Evolutionary conservation across 1,140 invertebrate genomes (phyloP).

Genomic region (Drosophila subpulchrella): DNA sequence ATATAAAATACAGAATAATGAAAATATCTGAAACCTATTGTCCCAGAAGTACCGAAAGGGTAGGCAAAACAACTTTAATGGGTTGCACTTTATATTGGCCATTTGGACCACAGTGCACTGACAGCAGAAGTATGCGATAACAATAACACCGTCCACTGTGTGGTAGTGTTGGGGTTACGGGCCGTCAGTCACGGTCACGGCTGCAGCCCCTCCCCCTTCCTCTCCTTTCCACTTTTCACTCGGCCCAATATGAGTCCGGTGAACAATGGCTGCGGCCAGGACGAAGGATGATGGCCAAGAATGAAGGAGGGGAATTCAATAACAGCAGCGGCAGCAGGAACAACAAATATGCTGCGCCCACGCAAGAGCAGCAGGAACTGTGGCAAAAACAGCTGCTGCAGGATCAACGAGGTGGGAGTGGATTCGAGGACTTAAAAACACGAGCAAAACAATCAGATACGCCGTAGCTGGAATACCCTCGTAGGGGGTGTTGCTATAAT

Average conservation of each 20-base stretch:
- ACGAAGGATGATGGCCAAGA: conserved; percentile 40
- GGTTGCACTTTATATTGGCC: neutral
- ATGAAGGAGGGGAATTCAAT: conserved; percentile 57
- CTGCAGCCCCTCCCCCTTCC: conserved; percentile 31
- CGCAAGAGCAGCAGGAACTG: conserved; percentile 25
- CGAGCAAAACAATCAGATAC: conserved; percentile 5
- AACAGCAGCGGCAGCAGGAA: conserved; percentile 35
- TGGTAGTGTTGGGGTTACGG: conserved; percentile 55
- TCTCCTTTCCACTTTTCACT: neutral
- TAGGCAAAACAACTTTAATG: neutral
- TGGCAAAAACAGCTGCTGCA: conserved; percentile 43
- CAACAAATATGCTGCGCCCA: conserved; percentile 32
- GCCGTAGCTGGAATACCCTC: conserved; percentile 16
- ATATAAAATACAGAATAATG: too few species aligned
- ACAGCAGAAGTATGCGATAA: conserved; percentile 24
- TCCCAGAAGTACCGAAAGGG: neutral
- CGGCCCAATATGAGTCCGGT: conserved; percentile 3
- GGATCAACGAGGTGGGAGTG: conserved; percentile 5
- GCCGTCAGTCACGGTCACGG: conserved; percentile 70
- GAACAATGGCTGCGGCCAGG: conserved; percentile 40
- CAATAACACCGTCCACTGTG: conserved; percentile 42
- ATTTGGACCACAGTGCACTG: conserved; percentile 20
- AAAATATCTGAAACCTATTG: neutral
- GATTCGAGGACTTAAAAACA: conserved; percentile 28
- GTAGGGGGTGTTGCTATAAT: neutral